Evolutionary conservation across 2,888 invertebrate species (phyloP), one percentile per base, ranked within the genome.

Genomic region (Agrenia bidenticulata): DNA sequence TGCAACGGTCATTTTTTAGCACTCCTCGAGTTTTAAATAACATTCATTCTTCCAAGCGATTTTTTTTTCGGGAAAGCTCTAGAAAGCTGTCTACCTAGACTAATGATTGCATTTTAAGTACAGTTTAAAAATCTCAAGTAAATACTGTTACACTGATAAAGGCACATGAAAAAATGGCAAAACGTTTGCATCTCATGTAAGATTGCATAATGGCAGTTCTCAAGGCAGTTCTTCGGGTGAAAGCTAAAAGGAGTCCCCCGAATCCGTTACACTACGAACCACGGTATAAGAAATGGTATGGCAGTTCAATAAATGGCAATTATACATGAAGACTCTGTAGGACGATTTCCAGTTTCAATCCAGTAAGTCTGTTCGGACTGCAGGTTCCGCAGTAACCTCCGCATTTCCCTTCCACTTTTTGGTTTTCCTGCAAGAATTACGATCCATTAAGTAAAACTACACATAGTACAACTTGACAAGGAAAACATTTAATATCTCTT

Each of bases 311-410:
- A 51, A 51, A 24, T 51, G 51, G 51, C 51, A 51, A 19, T 51
- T 51, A 21, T 51, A 7, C 51, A 51, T 45, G 23, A 7, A 24
- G 51, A 23, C 51, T 51, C 19, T 24, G 24, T 23, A 51, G 26
- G 13, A 49, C 49, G 15, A 58, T 39, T 24, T 45, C 58, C 49
- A 58, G 41, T 19, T 58, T 58, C 21, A 58, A 24, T 49, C 58
- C 58, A 23, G 17, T 45, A 24, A 42, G 32, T 45, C 58, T 2
- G 21, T 58, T 58, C 7, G 58, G 58, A 23, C 49, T 49, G 45
- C 89, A 89, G 54, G 83, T 83, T 5, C 89, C 89, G 77, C 89
- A 89, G 77, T 86, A 88, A 54, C 89, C 89, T 15, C 89, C 89
- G 77, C 89, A 89, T 78, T 83, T 84, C 1, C 89, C 89, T 39